Conservation (phyloP, 2,888 invertebrate genomes). For the Toxonevra muliebris region DNA sequence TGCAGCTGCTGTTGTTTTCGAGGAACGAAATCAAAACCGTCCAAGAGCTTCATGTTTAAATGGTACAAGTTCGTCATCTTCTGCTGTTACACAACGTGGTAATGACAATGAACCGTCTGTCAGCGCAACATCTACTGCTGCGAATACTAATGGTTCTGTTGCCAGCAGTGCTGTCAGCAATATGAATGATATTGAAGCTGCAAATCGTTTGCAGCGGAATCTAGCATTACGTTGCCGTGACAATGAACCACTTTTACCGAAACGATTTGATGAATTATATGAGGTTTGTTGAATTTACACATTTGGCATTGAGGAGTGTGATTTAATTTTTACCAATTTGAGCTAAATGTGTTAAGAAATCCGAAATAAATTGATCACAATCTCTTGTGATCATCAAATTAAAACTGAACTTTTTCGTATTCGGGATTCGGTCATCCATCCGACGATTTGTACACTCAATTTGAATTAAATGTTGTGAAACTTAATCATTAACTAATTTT, state of each 20-base stretch:
- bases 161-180: conserved; percentile 39
- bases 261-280: conserved; percentile 62
- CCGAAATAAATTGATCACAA: no score
- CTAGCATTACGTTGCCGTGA: conserved; percentile 61
- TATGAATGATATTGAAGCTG: conserved; percentile 58
- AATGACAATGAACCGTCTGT: conserved; percentile 45
- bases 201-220: conserved; percentile 62
- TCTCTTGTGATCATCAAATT: no score
- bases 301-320: no score
- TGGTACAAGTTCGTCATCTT: conserved; percentile 19
- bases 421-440: no score
- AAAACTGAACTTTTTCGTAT: no score
- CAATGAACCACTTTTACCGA: conserved; percentile 61
- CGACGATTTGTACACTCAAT: background rate
- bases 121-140: conserved; percentile 18
- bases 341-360: background rate
- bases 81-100: conserved; percentile 21
- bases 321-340: no score
- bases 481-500: no score
- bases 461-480: no score
- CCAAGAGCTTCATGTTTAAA: conserved; percentile 41
- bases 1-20: conserved; percentile 30
- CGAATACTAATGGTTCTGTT: conserved; percentile 8
- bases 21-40: conserved; percentile 50
- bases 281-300: conserved; percentile 50